phyloP scores from a whole-genome alignment of 35 echinoderm and acorn worm species.

The Heliocidaris tuberculata region DNA sequence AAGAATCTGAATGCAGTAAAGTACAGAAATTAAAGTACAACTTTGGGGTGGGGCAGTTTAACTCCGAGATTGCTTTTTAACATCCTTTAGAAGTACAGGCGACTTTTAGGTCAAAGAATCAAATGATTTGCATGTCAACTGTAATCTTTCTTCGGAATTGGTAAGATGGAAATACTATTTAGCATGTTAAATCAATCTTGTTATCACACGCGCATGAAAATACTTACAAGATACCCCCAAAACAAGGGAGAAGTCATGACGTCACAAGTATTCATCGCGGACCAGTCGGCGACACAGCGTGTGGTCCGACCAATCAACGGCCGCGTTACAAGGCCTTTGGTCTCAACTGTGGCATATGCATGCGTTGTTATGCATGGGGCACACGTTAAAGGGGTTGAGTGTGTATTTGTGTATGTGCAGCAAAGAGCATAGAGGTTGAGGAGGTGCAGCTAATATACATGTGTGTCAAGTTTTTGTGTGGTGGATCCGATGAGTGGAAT shows the following conservation, averaged over 20 bases:
- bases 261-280: conserved; percentile 26
- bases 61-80: background rate
- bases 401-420: background rate
- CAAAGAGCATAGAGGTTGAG: background rate
- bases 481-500: background rate
- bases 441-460: background rate
- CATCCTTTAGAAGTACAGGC: background rate
- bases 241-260: conserved; percentile 27
- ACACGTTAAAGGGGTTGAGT: background rate
- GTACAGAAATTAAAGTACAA: background rate
- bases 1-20: too few species aligned
- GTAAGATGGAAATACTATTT: background rate
- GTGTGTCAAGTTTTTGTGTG: conserved; percentile 1
- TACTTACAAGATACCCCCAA: conserved; percentile 11
- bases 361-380: conserved; percentile 14
- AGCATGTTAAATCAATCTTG: conserved; percentile 17
- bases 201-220: background rate
- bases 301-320: conserved; percentile 36
- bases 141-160: background rate
- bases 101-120: background rate
- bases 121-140: conserved; percentile 4
- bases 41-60: background rate
- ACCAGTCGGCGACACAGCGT: conserved; percentile 43
- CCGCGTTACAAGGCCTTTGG: conserved; percentile 10
- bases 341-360: conserved; percentile 8